Evolutionary conservation across 2,113 vertebrate genomes (phyloP).

Genomic region (Phrynosoma blainvillii): DNA sequence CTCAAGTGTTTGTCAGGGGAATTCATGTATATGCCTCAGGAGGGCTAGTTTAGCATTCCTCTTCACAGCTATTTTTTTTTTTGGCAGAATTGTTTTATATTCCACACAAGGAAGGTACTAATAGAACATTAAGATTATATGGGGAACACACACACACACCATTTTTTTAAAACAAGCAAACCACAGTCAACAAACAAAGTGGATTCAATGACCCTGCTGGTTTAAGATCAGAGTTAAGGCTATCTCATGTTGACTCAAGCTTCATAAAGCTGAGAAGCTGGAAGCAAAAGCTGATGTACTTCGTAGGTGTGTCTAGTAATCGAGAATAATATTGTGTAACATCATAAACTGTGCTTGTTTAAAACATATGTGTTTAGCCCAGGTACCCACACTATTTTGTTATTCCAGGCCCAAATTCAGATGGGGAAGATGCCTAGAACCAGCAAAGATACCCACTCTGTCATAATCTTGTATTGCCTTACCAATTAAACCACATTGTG

Average conservation of each 20-base stretch:
- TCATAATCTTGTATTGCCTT: too few species aligned
- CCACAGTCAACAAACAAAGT: not conserved
- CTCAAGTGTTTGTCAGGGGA: slow-evolving; percentile 36
- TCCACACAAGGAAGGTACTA: slow-evolving; percentile 15
- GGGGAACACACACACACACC: not conserved
- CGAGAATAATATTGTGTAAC: not conserved
- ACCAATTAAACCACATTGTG: too few species aligned
- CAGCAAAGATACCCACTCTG: not conserved
- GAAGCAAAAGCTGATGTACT: not conserved
- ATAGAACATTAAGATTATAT: slow-evolving; percentile 18
- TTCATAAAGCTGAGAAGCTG: not conserved
- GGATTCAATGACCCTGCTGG: not conserved
- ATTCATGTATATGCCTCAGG: slow-evolving; percentile 33
- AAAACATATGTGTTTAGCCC: not conserved
- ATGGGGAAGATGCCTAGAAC: not conserved
- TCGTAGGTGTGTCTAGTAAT: not conserved
- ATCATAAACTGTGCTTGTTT: not conserved
- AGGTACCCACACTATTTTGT: not conserved
- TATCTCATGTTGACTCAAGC: too few species aligned
- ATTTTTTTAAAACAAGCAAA: not conserved
- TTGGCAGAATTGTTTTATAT: slow-evolving; percentile 31
- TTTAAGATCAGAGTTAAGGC: too few species aligned
- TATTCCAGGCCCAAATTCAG: not conserved
- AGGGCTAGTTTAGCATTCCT: slow-evolving; percentile 16
- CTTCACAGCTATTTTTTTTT: slow-evolving; percentile 28